Percentiles rank a stretch among this genome's conserved stretches.
Evolutionary conservation across 92 coral and sea anemone genomes (phyloP).

Genomic region (Desmophyllum pertusum): DNA sequence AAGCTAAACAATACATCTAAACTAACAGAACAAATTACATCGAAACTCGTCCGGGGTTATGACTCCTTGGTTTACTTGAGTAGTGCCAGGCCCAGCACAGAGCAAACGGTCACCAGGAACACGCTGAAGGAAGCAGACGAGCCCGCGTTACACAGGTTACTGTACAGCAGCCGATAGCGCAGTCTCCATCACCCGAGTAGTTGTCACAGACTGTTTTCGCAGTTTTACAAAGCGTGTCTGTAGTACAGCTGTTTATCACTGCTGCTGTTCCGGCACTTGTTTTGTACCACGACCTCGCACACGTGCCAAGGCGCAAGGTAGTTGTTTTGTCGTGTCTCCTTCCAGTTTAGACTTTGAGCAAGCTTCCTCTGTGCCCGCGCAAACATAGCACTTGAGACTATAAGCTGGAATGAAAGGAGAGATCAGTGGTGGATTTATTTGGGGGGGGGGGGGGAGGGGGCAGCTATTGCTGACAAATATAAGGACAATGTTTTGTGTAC

Average conservation of each 20-base stretch:
- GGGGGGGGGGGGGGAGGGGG: too few relatives aligned
- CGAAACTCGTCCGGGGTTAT: not conserved
- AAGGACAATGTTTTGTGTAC: too few relatives aligned
- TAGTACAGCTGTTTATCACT: not conserved
- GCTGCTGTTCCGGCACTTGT: not conserved
- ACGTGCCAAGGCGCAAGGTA: too few relatives aligned
- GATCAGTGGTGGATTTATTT: too few relatives aligned
- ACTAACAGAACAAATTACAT: not conserved
- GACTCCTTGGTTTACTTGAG: not conserved
- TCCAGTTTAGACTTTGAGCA: not conserved
- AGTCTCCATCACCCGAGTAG: not conserved
- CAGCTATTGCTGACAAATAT: too few relatives aligned
- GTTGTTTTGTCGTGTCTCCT: too few relatives aligned
- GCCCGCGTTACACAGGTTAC: constrained; percentile 10
- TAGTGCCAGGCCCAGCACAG: constrained; percentile 8
- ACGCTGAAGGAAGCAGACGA: not conserved
- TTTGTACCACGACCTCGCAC: not conserved
- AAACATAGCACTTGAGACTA: not conserved
- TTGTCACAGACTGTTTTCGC: not conserved
- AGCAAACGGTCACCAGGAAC: constrained; percentile 4
- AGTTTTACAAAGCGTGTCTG: too few relatives aligned
- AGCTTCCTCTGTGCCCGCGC: not conserved
- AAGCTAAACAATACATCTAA: too few relatives aligned
- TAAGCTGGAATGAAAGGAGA: not conserved
- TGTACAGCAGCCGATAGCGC: constrained; percentile 16